Conservation (phyloP, 2,888 invertebrate species). For the Myopa testacea region DNA sequence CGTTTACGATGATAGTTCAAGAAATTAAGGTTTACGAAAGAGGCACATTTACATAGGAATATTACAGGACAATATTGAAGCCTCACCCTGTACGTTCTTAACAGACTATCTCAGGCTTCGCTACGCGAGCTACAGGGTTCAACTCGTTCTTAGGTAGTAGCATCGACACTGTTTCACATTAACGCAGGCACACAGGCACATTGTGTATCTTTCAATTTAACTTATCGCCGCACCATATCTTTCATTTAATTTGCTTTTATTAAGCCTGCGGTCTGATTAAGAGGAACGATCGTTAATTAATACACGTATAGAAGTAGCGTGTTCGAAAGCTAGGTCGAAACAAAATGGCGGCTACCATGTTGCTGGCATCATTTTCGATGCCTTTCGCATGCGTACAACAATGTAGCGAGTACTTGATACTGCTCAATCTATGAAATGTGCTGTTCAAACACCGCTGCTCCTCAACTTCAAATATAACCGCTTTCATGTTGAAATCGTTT, state of each 20-base stretch:
- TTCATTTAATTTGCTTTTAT: conserved; percentile 61
- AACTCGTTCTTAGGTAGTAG: conserved; percentile 30
- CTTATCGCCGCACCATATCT: conserved; percentile 55
- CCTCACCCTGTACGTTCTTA: conserved; percentile 36
- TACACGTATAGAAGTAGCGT: conserved; percentile 24
- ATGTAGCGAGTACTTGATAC: neutral
- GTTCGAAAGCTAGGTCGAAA: neutral
- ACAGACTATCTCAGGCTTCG: conserved; percentile 8
- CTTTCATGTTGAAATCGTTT: no score
- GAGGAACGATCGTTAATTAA: conserved; percentile 40
- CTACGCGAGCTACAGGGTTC: neutral
- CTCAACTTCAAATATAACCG: no score
- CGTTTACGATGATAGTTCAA: no score
- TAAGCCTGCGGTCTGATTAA: conserved; percentile 45
- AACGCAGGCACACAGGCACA: conserved; percentile 14
- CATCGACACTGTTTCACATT: neutral
- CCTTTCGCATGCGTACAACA: neutral
- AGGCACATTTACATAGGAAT: no score
- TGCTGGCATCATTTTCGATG: conserved; percentile 1
- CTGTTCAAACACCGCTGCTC: neutral
- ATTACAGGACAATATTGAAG: conserved; percentile 47
- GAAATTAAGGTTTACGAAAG: no score
- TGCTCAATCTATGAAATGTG: neutral
- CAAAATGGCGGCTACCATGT: conserved; percentile 36
- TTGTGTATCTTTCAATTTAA: conserved; percentile 32